Base-by-base conservation (phyloP, 2,113 vertebrate genomes). In the Perca flavescens region DNA sequence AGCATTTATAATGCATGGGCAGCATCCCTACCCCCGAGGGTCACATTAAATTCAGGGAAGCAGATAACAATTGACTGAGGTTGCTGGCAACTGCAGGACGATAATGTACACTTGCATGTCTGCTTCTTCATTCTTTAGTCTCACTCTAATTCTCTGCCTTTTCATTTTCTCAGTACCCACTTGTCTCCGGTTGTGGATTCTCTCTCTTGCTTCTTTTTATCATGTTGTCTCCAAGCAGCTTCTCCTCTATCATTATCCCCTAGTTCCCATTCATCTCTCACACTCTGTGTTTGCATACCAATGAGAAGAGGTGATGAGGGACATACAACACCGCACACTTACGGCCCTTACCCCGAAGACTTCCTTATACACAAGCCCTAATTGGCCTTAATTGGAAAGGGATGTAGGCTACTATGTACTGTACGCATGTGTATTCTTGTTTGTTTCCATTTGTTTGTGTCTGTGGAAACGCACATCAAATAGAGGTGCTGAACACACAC, bases 61-160 rank as follows among this genome's bases (percentile, higher is more conserved):
- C 89, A 88, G 92, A 92, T 92, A 94, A 92, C 88, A 91, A 92
- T 91, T 89, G 89, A 93, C 86, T 92, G 81, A 86, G 79, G 67
- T 76, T 83, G 88, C 81, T 86, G 89, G 77, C 85, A 84, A 79
- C 82, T 72, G 75, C 78, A 69, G 77, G 65, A 64, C 79, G 82
- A 89, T 89, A 64, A 91, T 84, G 86, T 80, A 86, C 67, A 81
- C 82, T 89, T 79, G 78, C 52, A 70, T 67, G 50, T 66, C 75
- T 82, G 74, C 69, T 43, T 68, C 31, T 69, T 70, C 46, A 34
- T 84, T 74, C 69, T 83, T 73, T 62, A 73, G 60, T 56, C 69
- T 46, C 58, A 66, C 56, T 80, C 40, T 36, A 58, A 81, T 74
- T 80, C 77, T 43, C 74, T 36, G 50, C 58, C 63, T 49, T 56